Evolutionary conservation across 2,797 vertebrate species (phyloP).

Genomic region (Balearica regulorum): DNA sequence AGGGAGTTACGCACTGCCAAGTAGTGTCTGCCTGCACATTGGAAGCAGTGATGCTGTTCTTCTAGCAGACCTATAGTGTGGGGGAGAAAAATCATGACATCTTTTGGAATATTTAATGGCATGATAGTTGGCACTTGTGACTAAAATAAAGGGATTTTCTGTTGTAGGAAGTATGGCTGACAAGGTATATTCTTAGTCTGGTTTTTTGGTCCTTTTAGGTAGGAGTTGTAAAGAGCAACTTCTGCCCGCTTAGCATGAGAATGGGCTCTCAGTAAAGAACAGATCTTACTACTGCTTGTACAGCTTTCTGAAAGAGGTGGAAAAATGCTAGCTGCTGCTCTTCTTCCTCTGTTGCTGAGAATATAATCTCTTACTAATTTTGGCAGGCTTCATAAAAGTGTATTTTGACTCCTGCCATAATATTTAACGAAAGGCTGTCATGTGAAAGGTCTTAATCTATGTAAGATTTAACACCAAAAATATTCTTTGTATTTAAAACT

Average conservation of each 20-base stretch:
- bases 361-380: not conserved
- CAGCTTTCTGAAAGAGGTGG: not conserved
- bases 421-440: not conserved
- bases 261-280: not conserved
- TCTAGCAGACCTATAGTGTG: not conserved
- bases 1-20: not conserved
- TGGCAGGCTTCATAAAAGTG: not conserved
- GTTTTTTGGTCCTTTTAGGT: not conserved
- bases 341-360: not conserved
- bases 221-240: not conserved
- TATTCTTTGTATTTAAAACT: not conserved
- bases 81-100: not conserved
- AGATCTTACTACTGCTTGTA: not conserved
- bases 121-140: not conserved
- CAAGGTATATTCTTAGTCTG: not conserved
- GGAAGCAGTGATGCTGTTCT: not conserved
- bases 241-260: not conserved
- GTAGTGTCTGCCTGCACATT: fast-evolving
- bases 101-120: not conserved
- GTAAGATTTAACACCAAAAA: not conserved
- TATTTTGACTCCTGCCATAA: not conserved
- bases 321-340: not conserved
- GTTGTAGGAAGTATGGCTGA: not conserved
- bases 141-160: not conserved
- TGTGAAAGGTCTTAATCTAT: not conserved